Evolutionary conservation across 1,140 invertebrate species (phyloP), one percentile per base, ranked within the genome.

Genomic region (Dufourea novaeangliae): DNA sequence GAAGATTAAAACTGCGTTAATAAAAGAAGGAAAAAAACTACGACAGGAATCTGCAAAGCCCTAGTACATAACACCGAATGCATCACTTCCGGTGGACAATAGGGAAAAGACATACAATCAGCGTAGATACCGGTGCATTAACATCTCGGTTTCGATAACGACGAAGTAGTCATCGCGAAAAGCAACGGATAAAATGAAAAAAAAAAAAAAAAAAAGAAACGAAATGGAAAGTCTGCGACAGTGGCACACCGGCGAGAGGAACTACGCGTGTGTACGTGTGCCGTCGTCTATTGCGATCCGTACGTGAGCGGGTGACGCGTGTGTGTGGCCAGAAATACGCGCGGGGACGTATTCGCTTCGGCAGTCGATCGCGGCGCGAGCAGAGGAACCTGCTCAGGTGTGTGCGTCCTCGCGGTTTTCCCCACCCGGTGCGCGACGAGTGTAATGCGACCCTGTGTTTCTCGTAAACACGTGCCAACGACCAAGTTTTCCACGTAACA

Each of bases 281-380:
- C 8, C 46, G n/a, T n/a, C 10, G 2, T 39, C 34, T 34, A 50
- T 29, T 37, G 44, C 34, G 22, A 27, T 74, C n/a, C 27, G 39
- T 39, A 10, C 10, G 34, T 54, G 46, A 44, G n/a, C 14, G 14
- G 11, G 12, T 20, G 37, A 52, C 25, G 61, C 22, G 59, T 73
- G 80, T 64, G 67, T 39, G 76, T 37, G 59, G 39, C 62, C 52
- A 85, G 68, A 86, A 83, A 75, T 86, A 86, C 66, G 37, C 56
- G 73, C 12, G 52, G 72, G 11, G 63, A 37, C 76, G 63, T 69
- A 76, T 77, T 54, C 66, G 73, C 37, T 75, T 71, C 56, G 50
- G 73, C 82, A 86, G 81, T 86, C 75, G 64, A 85, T 72, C 79
- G 79, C 78, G 32, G 56, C 57, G 64, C 82, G 83, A 39, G 71